Evolutionary conservation across 2,888 invertebrate genomes (phyloP).

Genomic region (Leptinotarsa juncta): DNA sequence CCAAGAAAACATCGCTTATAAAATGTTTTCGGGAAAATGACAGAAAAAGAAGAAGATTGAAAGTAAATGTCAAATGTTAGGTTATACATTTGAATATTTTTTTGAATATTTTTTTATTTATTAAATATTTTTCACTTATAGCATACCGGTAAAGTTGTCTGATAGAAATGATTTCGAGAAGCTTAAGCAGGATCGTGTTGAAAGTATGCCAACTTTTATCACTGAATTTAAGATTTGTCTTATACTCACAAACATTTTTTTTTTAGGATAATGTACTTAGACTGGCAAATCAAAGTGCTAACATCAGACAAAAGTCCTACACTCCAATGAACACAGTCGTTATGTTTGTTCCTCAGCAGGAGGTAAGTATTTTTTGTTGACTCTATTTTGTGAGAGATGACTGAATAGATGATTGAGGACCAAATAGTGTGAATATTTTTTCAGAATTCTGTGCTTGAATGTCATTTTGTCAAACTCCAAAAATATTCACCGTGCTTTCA

Average conservation of each 20-base stretch:
- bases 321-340: conserved; percentile 92
- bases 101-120: not conserved
- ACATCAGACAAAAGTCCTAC: conserved; percentile 54
- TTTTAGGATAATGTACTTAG: conserved; percentile 40
- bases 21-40: not conserved
- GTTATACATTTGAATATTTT: not conserved
- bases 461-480: too few species aligned
- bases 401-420: not conserved
- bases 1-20: not conserved
- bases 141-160: too few species aligned
- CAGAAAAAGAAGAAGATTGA: not conserved
- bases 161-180: conserved; percentile 4
- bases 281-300: conserved; percentile 35
- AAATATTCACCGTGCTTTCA: too few species aligned
- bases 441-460: too few species aligned
- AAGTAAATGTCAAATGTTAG: not conserved
- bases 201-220: conserved; percentile 27
- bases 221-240: conserved; percentile 17
- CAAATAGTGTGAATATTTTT: conserved; percentile 8
- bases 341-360: conserved; percentile 99
- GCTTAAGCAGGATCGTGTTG: conserved; percentile 3
- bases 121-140: not conserved
- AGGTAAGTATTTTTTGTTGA: conserved; percentile 70
- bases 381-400: not conserved
- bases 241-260: not conserved